phyloP scores from a whole-genome alignment of 2,888 invertebrate genomes.

The Sarcophaga variegata region DNA sequence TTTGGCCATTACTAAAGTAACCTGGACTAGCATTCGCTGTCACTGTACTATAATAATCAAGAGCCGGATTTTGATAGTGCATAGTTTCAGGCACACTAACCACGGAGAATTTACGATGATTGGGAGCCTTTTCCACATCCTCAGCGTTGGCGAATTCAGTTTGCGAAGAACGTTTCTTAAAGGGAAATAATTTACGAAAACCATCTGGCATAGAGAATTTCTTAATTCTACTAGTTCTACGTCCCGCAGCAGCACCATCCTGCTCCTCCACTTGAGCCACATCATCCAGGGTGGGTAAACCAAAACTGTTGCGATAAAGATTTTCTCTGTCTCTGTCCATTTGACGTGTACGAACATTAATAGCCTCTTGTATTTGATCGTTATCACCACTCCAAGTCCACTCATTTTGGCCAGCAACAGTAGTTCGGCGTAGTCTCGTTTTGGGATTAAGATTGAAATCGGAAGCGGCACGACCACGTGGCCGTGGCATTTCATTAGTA shows the following conservation, averaged over 20 bases:
- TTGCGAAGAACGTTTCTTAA: slow-evolving; percentile 79
- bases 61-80: slow-evolving; percentile 68
- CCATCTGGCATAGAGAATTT: slow-evolving; percentile 81
- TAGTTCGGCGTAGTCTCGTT: slow-evolving; percentile 71
- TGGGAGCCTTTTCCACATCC: slow-evolving; percentile 49
- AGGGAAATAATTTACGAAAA: slow-evolving; percentile 79
- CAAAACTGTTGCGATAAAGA: slow-evolving; percentile 71
- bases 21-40: slow-evolving; percentile 74
- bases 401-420: slow-evolving; percentile 76
- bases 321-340: slow-evolving; percentile 73
- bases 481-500: slow-evolving; percentile 80
- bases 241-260: slow-evolving; percentile 71
- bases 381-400: slow-evolving; percentile 82
- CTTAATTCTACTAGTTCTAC: slow-evolving; percentile 72
- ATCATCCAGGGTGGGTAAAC: slow-evolving; percentile 68
- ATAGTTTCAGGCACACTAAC: slow-evolving; percentile 78
- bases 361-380: slow-evolving; percentile 81
- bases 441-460: slow-evolving; percentile 82
- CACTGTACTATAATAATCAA: slow-evolving; percentile 78
- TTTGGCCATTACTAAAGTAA: slow-evolving; percentile 74
- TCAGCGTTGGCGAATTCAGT: slow-evolving; percentile 62
- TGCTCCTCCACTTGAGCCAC: slow-evolving; percentile 74
- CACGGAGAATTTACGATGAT: slow-evolving; percentile 76
- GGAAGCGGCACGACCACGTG: slow-evolving; percentile 84
- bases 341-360: slow-evolving; percentile 78